Conservation (phyloP, 2,888 invertebrate species). For the Lomographa bimaculata region DNA sequence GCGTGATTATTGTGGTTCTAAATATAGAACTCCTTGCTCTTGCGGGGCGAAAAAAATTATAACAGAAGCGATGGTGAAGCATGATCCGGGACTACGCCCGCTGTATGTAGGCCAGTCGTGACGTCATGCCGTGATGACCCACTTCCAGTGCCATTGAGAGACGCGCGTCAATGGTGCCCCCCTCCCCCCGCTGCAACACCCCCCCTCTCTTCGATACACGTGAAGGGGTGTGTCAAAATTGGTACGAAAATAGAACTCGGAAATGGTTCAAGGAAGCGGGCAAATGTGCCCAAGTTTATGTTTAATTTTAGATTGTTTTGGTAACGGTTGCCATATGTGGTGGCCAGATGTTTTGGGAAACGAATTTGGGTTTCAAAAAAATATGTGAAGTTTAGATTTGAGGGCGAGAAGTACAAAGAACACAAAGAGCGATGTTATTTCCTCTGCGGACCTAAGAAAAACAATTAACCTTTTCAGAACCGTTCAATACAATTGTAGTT, state of each 20-base stretch:
- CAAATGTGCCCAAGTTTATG: conserved; percentile 15
- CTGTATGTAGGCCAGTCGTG: conserved; percentile 76
- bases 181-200: conserved; percentile 45
- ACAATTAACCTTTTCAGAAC: too few relatives aligned
- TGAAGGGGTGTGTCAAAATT: conserved; percentile 39
- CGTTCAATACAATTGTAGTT: too few relatives aligned
- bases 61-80: conserved; percentile 45
- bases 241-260: conserved; percentile 25
- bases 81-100: conserved; percentile 64
- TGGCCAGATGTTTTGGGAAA: too few relatives aligned
- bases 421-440: too few relatives aligned
- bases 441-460: too few relatives aligned
- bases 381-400: too few relatives aligned
- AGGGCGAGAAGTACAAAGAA: too few relatives aligned
- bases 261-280: conserved; percentile 16
- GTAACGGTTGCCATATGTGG: background rate
- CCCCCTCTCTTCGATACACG: conserved; percentile 34
- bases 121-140: conserved; percentile 77
- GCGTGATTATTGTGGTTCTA: conserved; percentile 49
- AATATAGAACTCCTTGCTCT: conserved; percentile 58
- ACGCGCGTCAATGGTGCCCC: conserved; percentile 79
- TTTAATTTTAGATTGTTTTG: conserved; percentile 16
- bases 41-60: conserved; percentile 51
- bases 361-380: too few relatives aligned
- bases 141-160: conserved; percentile 78